Base-by-base conservation (phyloP, 2,888 invertebrate species). In the Microchrysa polita region DNA sequence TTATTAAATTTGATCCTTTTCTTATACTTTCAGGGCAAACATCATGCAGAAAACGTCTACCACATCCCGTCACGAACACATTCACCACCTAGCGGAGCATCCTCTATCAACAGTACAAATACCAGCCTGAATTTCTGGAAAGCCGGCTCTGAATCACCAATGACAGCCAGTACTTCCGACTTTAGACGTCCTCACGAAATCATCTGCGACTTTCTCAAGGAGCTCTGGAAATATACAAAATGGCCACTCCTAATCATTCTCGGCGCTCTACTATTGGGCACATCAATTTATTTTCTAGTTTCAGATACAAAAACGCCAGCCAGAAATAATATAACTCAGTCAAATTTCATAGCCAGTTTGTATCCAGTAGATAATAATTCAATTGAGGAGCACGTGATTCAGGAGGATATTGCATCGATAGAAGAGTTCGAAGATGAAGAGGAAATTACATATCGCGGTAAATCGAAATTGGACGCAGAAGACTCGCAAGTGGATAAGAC, bases 91-190 rank as follows among this genome's bases (percentile, higher is more conserved):
- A 75, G 61, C 27, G 67, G 67, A 42, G 55, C 72, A 65, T 71
- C 48, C 42, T 77, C 77, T n/a, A 61, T 73, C 18, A 75, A 67
- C 34, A 76, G 73, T 48, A 71, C 72, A 52, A 67, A 74, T 60
- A 71, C 74, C 12, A 67, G 73, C 7, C 67, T 74, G 16, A 74
- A 74, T 22, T 77, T 77, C 57, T 77, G 77, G 77, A 77, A 77
- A 67, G 76, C 77, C 2, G 76, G 75, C 16, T 76, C 76, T 10
- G 77, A 77, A 61, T 73, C 75, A 40, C 76, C 76, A 22, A 77
- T 74, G 12, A 74, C 77, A 7, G 34, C 72, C 14, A 63, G 74
- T 18, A 34, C 67, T 10, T 67, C 61, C 22, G 22, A 65, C n/a
- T 72, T 63, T 48, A 20, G 69, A 59, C 72, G 74, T 55, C 27